Evolutionary conservation across 1,140 invertebrate species (phyloP).

Genomic region (Bathynomus jamesi): DNA sequence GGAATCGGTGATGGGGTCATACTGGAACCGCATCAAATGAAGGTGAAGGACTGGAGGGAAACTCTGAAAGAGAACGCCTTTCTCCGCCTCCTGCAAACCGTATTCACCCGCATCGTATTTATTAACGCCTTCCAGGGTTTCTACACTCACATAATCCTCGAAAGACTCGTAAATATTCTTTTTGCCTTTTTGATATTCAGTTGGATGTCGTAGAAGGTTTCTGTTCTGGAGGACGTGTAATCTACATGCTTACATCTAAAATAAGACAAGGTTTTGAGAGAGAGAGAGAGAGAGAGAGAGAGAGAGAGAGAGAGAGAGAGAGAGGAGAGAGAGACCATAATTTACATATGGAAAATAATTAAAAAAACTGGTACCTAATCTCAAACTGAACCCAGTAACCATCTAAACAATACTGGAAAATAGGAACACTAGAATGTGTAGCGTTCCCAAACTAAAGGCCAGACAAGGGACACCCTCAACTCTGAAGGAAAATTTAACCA

Average conservation of each 20-base stretch:
- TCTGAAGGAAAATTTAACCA: no score
- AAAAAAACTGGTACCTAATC: no score
- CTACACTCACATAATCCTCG: slow-evolving; percentile 91
- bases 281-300: no score
- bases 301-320: no score
- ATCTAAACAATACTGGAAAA: no score
- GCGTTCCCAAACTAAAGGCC: no score
- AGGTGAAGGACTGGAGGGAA: slow-evolving; percentile 97
- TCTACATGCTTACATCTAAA: slow-evolving; percentile 96
- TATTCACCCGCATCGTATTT: slow-evolving; percentile 98
- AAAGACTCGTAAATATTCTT: slow-evolving; percentile 97
- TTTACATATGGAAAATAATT: no score
- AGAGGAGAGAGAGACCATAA: no score
- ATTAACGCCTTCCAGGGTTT: slow-evolving; percentile 96
- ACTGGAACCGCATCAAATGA: slow-evolving; percentile 98
- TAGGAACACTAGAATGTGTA: no score
- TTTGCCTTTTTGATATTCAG: slow-evolving; percentile 98
- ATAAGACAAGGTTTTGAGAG: no score
- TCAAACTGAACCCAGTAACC: no score
- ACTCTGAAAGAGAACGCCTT: slow-evolving; percentile 92
- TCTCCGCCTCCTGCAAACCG: slow-evolving; percentile 94
- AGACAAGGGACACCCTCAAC: no score
- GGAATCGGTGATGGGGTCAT: slow-evolving; percentile 90
- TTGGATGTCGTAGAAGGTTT: slow-evolving; percentile 99
- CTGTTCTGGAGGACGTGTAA: slow-evolving; percentile 87